Base-by-base conservation (phyloP, 2,888 invertebrate species). In the Ormia ochracea region DNA sequence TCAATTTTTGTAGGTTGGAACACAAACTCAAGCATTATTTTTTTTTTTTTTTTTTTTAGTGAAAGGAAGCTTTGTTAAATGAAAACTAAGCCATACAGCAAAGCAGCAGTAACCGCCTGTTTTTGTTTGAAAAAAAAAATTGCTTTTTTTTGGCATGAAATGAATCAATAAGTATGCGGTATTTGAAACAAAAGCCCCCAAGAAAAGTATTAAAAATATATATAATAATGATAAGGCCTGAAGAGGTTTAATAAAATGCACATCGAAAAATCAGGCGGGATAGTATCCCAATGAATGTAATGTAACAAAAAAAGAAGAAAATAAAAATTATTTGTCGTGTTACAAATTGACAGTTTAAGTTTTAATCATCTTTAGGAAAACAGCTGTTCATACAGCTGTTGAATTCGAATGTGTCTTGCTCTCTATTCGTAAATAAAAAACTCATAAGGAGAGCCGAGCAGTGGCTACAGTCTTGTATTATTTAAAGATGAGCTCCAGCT, bases 11-110 rank as follows among this genome's bases (percentile, higher is more conserved):
- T 75, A 65, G 61, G 68, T 74, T 63, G 65, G 17, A 21, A 26
- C 38, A 17, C 1, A 41, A 31, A 63, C 21, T 31, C 61, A 19
- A 9, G 31, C 23, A 17, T 41, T 28, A 14, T 6, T 38, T 28
- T 28, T 28, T 28, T 28, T 28, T 28, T 17, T 2, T 26, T 6
- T 28, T 19, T 48, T 33, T 58, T 38, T 58, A 65, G 74, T 75
- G 75, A 79, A 79, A 79, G 79, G 69, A 75, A 65, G 63, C 74
- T 70, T 74, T 58, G 5, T 12, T 28, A 1, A 56, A 41, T 48
- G 43, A 43, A 65, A 79, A 65, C 74, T 59, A 74, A 74, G 28
- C 68, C 69, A 69, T 63, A 68, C 17, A 48, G 43, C 14, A 41
- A 59, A 43, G 50, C 28, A 65, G 31, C 63, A 58, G 52, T 36